Percentiles rank a stretch among this genome's conserved stretches.
These are phyloP conservation scores for Argyrosomus japonicus DNA, from an alignment of 2,113 vertebrate species.

Conservation along the genomic window DNA sequence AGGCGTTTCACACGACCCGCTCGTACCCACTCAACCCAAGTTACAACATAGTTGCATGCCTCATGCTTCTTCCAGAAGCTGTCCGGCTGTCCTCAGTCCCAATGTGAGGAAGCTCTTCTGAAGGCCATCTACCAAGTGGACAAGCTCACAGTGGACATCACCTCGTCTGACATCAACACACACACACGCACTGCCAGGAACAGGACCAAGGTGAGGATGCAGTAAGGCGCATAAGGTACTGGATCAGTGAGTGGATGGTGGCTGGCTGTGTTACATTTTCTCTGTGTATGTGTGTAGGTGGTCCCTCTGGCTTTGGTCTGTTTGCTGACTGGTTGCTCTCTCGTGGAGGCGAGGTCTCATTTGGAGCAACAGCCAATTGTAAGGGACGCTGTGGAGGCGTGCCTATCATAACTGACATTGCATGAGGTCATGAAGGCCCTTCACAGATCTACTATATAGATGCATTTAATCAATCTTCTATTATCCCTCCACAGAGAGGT, in stretches of 20 bases:
- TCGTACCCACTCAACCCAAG: no score
- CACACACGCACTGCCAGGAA: constrained; percentile 69
- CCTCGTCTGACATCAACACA: constrained; percentile 58
- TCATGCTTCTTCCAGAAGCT: constrained; percentile 74
- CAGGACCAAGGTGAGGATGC: constrained; percentile 72
- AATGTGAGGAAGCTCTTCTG: constrained; percentile 82
- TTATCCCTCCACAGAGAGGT: neutral
- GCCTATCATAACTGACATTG: constrained; percentile 34
- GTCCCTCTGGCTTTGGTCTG: constrained; percentile 83
- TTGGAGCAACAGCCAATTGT: constrained; percentile 74
- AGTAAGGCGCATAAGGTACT: no score
- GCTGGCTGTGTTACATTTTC: neutral
- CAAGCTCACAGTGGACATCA: constrained; percentile 69
- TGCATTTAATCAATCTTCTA: neutral
- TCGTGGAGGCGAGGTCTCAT: constrained; percentile 74
- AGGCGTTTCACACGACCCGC: no score
- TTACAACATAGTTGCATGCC: no score
- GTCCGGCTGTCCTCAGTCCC: constrained; percentile 63
- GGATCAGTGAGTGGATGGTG: neutral
- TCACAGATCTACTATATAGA: neutral
- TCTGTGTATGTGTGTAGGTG: constrained; percentile 68
- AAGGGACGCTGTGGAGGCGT: constrained; percentile 79
- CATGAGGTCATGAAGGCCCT: neutral
- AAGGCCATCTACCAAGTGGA: constrained; percentile 78
- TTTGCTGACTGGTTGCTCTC: constrained; percentile 75